Base-by-base conservation (phyloP, 1,140 invertebrate genomes). In the Conus betulinus region DNA sequence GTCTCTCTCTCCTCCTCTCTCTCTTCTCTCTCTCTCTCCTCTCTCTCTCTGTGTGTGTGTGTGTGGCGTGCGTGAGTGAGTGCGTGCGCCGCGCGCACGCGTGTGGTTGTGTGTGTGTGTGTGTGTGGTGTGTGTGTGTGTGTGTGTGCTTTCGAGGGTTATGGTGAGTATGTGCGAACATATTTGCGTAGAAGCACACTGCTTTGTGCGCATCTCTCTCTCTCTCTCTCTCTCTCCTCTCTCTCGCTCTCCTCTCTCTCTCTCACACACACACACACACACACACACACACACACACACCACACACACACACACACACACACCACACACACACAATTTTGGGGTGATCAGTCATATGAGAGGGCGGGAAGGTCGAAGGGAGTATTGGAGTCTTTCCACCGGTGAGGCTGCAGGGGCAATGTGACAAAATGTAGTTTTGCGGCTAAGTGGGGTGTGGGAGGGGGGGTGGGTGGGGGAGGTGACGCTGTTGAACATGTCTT, bases 41-140 rank as follows among this genome's bases (percentile, higher is more conserved):
- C 11, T 63, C 15, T 79, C 23, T 79, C 4, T 79, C 23, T 82
- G 39, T 52, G 25, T 82, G 39, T 55, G 27, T 71, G 17, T 71
- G 20, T 71, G 13, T 71, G 67, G 63, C 52, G 27, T 52, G 84
- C 7, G n/a, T 17, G 63, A 74, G 63, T 51, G 84, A 74, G 63
- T 25, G n/a, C 57, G 63, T 27, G 83, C 53, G 84, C 4, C 52
- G 63, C 74, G 84, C 51, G 84, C 51, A 5, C 20, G 52, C 8
- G 52, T 74, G 84, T 39, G 55, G 52, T 27, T 67, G 60, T 27
- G 83, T 84, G 55, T 51, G 55, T 67, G 25, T 63, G 83, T 63
- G 83, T n/a, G 60, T 67, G 83, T 63, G 60, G 83, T 17, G 57
- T 60, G 83, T 13, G 25, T 85, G 83, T 5, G n/a, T 51, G 83